Conservation (phyloP, 2,888 invertebrate genomes). For the Loripinus fragilis region DNA sequence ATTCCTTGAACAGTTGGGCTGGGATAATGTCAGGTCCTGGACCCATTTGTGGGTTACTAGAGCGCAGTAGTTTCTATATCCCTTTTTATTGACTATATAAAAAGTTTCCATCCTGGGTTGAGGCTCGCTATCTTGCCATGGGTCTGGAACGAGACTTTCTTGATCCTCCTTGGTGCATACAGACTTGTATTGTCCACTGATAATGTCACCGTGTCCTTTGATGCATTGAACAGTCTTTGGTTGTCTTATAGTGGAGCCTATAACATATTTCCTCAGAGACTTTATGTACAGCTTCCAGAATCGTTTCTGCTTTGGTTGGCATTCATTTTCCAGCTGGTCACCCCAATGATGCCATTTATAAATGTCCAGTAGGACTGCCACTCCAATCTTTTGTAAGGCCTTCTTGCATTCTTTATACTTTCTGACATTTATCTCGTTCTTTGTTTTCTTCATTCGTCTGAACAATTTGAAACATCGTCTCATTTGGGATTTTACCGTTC, state of each 20-base stretch:
- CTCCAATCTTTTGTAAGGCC: too few relatives aligned
- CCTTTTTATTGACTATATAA: background rate
- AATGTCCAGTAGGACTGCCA: too few relatives aligned
- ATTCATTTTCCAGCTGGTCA: too few relatives aligned
- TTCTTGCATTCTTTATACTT: background rate
- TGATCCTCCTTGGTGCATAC: conserved; percentile 15
- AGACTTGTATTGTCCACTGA: background rate
- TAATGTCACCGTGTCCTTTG: background rate
- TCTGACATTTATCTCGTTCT: background rate
- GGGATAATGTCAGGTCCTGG: conserved; percentile 15
- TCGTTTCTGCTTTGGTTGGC: too few relatives aligned
- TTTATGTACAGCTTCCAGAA: background rate
- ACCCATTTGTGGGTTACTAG: background rate
- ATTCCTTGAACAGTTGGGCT: conserved; percentile 15
- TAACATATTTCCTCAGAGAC: background rate
- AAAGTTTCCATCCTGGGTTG: background rate
- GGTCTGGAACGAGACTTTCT: conserved; percentile 7
- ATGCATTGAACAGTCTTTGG: background rate
- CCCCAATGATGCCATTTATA: too few relatives aligned
- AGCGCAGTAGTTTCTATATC: background rate
- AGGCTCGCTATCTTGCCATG: conserved; percentile 2
- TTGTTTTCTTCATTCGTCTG: background rate
- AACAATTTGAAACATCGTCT: conserved; percentile 11
- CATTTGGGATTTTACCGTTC: background rate
- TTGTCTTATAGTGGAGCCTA: background rate